Evolutionary conservation across 2,113 vertebrate genomes (phyloP).

Genomic region (Atlantisia rogersi): DNA sequence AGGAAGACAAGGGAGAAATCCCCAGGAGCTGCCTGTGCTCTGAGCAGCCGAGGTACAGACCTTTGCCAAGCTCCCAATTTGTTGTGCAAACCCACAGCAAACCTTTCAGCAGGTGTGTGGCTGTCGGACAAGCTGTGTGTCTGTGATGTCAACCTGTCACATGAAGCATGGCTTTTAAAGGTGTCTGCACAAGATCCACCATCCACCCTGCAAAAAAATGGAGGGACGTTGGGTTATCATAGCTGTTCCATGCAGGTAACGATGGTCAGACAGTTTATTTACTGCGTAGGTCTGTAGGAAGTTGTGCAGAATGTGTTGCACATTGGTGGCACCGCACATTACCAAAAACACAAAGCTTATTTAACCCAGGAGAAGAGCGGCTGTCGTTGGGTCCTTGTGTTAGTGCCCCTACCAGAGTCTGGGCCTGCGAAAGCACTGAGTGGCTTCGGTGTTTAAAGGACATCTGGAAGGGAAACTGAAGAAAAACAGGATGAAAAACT

Average conservation of each 20-base stretch:
- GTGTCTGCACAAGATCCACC: background rate
- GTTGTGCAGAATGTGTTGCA: background rate
- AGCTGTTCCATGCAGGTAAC: accelerated
- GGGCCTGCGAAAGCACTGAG: accelerated
- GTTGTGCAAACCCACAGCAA: background rate
- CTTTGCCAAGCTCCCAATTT: background rate
- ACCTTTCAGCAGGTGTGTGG: background rate
- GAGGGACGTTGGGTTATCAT: background rate
- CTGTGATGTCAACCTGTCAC: background rate
- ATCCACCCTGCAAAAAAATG: background rate
- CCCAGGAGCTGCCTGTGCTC: background rate
- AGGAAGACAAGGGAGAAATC: background rate
- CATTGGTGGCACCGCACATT: accelerated
- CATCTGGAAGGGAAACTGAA: background rate
- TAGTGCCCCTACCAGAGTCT: background rate
- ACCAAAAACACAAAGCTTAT: background rate
- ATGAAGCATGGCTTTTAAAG: background rate
- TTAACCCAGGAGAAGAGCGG: background rate
- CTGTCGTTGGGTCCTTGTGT: accelerated
- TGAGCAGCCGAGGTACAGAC: accelerated
- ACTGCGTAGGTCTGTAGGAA: accelerated
- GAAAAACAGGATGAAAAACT: background rate
- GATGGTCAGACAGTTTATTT: accelerated
- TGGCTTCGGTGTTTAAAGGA: background rate
- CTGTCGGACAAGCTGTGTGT: background rate